These are phyloP conservation scores for Temnothorax nylanderi DNA, from an alignment of 1,140 invertebrate species.

Conservation along the genomic window DNA sequence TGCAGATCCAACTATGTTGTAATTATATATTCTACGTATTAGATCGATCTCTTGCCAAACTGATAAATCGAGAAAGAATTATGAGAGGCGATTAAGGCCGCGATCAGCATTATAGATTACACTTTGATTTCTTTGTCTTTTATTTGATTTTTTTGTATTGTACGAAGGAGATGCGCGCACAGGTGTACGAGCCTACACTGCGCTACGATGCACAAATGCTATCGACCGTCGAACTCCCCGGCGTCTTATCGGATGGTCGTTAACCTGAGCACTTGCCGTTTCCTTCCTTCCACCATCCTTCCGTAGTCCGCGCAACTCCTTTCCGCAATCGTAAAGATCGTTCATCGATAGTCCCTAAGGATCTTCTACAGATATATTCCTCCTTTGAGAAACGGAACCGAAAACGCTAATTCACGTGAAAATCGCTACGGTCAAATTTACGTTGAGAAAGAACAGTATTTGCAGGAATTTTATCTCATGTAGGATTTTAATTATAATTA, in stretches of 20 bases:
- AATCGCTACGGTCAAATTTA: background rate
- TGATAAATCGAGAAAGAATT: conserved; percentile 1
- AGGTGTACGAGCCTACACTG: background rate
- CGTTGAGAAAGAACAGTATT: background rate
- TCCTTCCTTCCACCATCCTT: conserved; percentile 37
- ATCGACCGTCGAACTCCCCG: conserved; percentile 53
- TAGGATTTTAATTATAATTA: background rate
- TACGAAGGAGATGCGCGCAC: background rate
- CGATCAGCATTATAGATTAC: background rate
- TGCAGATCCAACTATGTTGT: background rate
- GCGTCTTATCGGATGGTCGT: conserved; percentile 37
- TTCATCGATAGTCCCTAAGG: conserved; percentile 30
- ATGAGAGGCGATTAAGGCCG: background rate
- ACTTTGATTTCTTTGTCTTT: background rate
- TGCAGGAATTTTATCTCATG: background rate
- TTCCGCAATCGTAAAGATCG: conserved; percentile 35
- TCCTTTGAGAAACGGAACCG: background rate
- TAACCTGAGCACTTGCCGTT: conserved; percentile 41
- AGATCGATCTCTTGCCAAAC: background rate
- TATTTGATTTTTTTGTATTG: background rate
- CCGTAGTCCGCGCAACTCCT: background rate
- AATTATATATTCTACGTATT: background rate
- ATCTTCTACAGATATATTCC: background rate
- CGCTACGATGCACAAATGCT: conserved; percentile 21
- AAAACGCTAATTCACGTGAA: background rate